Evolutionary conservation across 2,113 vertebrate species (phyloP), one percentile per base, ranked within the genome.

Genomic region (Caloenas nicobarica): DNA sequence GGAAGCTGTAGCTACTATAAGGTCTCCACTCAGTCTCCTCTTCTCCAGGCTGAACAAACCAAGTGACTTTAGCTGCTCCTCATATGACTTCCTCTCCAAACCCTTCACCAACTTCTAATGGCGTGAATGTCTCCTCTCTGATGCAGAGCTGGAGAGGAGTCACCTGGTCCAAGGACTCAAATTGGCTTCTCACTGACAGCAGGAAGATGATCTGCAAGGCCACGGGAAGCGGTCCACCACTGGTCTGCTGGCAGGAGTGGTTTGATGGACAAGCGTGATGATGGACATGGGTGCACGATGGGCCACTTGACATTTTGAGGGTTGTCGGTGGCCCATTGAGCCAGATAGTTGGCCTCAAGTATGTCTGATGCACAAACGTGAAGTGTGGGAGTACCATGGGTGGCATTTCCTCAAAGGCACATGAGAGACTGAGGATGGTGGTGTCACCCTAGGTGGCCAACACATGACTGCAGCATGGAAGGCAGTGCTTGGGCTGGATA

Each of bases 381-480:
- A 92, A 40, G 34, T 65, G 54, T 44, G 68, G 24, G 29, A 28
- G 29, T 78, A 36, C 60, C 86, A 51, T 13, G 73, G 73, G 16
- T 96, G 87, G 87, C 53, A 91, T 96, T 95, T 95, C 87, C 93
- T 94, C 57, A 33, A 40, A 61, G 68, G 15, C 17, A 56, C 18
- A 24, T 5, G 2, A 33, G 44, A 73, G 10, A 40, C 54, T 10
- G 23, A 17, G 58, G 83, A 36, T 57, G 60, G 24, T 40, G 64
- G 64, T 76, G 58, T 65, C 80, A 80, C 38, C 48, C 5, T 16
- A 19, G 8, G 22, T 4, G 40, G 72, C 10, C 68, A 86, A 11
- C 14, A 16, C 33, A 7, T 4, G 26, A 34, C 16, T 51, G 81
- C 48, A 68, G 36, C 57, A 31, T 2, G 18, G 34, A 62, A 71